Evolutionary conservation across 2,888 invertebrate genomes (phyloP).

Genomic region (Tinea semifulvella): DNA sequence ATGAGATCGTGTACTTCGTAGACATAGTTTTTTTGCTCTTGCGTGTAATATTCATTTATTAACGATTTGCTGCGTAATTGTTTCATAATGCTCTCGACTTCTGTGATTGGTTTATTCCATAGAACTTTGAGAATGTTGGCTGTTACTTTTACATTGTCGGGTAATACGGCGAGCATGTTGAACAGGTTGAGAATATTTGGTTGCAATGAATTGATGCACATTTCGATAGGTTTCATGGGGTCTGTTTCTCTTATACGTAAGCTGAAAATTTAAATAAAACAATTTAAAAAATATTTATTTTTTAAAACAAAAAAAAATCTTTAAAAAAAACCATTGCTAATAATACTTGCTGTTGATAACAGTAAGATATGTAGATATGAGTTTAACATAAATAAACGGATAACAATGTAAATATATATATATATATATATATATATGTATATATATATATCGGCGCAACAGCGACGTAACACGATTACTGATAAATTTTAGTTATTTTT

Average conservation of each 20-base stretch:
- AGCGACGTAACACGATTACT: too few species aligned
- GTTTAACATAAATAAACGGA: too few species aligned
- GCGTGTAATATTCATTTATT: slow-evolving; percentile 70
- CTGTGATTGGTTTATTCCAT: slow-evolving; percentile 40
- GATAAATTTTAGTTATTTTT: too few species aligned
- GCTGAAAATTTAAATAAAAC: slow-evolving; percentile 27
- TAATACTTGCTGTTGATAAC: too few species aligned
- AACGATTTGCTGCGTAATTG: slow-evolving; percentile 73
- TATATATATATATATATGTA: too few species aligned
- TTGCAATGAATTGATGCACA: slow-evolving; percentile 69
- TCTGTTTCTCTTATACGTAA: slow-evolving; percentile 31
- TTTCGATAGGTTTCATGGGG: slow-evolving; percentile 60
- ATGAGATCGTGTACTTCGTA: slow-evolving; percentile 78
- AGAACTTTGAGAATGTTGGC: slow-evolving; percentile 59
- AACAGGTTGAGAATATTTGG: slow-evolving; percentile 58
- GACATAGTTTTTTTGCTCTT: slow-evolving; percentile 66
- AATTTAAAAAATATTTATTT: too few species aligned
- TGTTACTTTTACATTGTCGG: slow-evolving; percentile 74
- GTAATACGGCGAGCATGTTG: slow-evolving; percentile 71
- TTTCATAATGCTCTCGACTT: slow-evolving; percentile 71
- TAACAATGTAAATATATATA: too few species aligned
- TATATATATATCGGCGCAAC: too few species aligned
- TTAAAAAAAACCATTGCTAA: too few species aligned
- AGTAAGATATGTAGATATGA: too few species aligned
- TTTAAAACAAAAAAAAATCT: too few species aligned